Conservation (phyloP, 64 coral and sea anemone species). For the Montipora foliosa region DNA sequence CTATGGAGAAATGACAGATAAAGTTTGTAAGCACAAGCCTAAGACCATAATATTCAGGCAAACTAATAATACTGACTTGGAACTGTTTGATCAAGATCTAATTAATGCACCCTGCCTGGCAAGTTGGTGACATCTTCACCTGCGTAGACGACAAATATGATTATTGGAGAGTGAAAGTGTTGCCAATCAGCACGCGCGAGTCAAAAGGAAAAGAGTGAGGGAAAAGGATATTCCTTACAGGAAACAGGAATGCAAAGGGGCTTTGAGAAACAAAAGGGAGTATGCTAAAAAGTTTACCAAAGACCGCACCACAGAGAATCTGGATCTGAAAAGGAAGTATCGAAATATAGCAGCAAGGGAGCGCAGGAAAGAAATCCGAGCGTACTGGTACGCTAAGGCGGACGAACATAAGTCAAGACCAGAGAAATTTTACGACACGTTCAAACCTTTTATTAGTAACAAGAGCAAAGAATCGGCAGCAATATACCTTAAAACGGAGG, state of each 20-base stretch:
- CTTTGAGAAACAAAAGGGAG: neutral
- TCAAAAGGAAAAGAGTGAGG: neutral
- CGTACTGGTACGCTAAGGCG: no score
- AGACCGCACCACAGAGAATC: constrained; percentile 1
- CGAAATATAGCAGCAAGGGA: no score
- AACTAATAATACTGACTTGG: constrained; percentile 17
- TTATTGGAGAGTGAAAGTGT: constrained; percentile 3
- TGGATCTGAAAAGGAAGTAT: neutral
- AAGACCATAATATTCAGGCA: neutral
- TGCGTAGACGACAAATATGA: constrained; percentile 1
- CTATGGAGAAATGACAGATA: constrained; percentile 62
- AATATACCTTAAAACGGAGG: no score
- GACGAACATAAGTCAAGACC: no score
- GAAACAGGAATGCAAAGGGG: neutral
- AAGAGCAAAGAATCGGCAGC: no score
- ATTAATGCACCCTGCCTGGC: neutral
- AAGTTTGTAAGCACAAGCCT: constrained; percentile 10
- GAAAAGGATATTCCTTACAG: constrained; percentile 7
- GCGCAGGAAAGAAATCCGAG: no score
- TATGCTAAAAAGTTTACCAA: neutral
- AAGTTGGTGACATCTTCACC: constrained; percentile 35
- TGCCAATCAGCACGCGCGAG: neutral
- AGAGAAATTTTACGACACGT: no score
- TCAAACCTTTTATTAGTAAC: no score
- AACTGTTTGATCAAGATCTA: constrained; percentile 2